Evolutionary conservation across 1,140 invertebrate genomes (phyloP).

Genomic region (Asbolus verrucosus): DNA sequence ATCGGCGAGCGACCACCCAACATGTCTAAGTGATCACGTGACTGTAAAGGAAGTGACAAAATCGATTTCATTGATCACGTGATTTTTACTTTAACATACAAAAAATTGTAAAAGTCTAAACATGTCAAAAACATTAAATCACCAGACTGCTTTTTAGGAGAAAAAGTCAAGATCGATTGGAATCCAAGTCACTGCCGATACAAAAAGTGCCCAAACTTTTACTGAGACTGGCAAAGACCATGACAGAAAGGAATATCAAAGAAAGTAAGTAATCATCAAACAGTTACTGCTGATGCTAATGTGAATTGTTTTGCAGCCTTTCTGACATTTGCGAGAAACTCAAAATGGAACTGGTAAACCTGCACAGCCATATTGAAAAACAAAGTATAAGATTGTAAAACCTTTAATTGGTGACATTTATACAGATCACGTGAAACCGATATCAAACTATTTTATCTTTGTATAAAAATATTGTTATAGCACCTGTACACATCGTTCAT

Average conservation of each 20-base stretch:
- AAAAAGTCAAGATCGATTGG: slow-evolving; percentile 52
- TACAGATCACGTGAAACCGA: not conserved
- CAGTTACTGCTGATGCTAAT: not conserved
- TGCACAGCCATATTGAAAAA: slow-evolving; percentile 56
- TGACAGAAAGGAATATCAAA: slow-evolving; percentile 49
- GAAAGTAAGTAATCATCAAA: slow-evolving; percentile 49
- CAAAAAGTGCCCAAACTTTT: slow-evolving; percentile 43
- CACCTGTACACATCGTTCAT: not conserved
- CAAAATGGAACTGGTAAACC: slow-evolving; percentile 54
- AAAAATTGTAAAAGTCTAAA: too few relatives aligned
- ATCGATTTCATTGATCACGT: too few relatives aligned
- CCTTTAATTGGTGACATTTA: slow-evolving; percentile 7
- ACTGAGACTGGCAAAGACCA: slow-evolving; percentile 43
- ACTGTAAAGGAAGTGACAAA: too few relatives aligned
- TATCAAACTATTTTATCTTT: slow-evolving; percentile 15
- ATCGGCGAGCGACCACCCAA: too few relatives aligned
- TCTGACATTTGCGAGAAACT: slow-evolving; percentile 56
- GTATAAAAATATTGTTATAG: slow-evolving; percentile 19
- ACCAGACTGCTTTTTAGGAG: not conserved
- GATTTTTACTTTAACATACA: too few relatives aligned
- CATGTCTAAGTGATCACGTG: too few relatives aligned
- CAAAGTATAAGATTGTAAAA: slow-evolving; percentile 53
- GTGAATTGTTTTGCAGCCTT: slow-evolving; percentile 51
- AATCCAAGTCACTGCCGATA: slow-evolving; percentile 55
- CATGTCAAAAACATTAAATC: too few relatives aligned